A percentile compares a stretch with the other conserved stretches of the same genome.
Evolutionary conservation across 2,113 vertebrate genomes (phyloP).

Genomic region (Osmerus mordax): DNA sequence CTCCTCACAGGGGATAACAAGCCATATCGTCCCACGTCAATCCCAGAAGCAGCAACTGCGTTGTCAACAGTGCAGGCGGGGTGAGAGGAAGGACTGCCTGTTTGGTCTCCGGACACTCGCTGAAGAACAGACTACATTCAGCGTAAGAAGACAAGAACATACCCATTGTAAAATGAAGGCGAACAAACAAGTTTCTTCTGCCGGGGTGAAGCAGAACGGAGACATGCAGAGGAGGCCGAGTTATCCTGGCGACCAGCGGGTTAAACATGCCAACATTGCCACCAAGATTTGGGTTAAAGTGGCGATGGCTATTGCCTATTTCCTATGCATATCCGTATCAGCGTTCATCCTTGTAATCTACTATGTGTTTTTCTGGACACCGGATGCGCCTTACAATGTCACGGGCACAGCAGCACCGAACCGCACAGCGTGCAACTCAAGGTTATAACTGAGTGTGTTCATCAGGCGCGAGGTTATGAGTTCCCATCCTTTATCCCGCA

Average conservation of each 20-base stretch:
- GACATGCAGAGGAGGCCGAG: conserved; percentile 72
- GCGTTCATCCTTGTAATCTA: conserved; percentile 84
- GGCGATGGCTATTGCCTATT: conserved; percentile 80
- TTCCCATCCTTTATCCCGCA: background rate
- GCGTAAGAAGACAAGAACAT: background rate
- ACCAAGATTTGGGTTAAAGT: conserved; percentile 83
- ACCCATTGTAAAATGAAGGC: conserved; percentile 58
- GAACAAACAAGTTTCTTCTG: conserved; percentile 25
- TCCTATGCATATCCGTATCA: conserved; percentile 81
- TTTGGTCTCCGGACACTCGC: conserved; percentile 37
- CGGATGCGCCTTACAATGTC: conserved; percentile 33
- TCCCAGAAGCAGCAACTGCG: background rate
- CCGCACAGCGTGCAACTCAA: conserved; percentile 39
- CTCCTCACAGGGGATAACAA: no score
- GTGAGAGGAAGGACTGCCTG: conserved; percentile 9
- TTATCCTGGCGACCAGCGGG: conserved; percentile 75
- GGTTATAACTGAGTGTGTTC: conserved; percentile 5
- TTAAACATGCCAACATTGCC: conserved; percentile 66
- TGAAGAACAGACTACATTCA: conserved; percentile 33
- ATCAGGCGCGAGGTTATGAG: background rate
- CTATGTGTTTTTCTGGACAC: conserved; percentile 82
- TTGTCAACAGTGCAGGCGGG: background rate
- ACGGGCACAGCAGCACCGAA: conserved; percentile 40
- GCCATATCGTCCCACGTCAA: background rate
- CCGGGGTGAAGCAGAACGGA: conserved; percentile 63